Base-by-base conservation (phyloP, 1,140 invertebrate genomes). In the Drosophila punjabiensis region DNA sequence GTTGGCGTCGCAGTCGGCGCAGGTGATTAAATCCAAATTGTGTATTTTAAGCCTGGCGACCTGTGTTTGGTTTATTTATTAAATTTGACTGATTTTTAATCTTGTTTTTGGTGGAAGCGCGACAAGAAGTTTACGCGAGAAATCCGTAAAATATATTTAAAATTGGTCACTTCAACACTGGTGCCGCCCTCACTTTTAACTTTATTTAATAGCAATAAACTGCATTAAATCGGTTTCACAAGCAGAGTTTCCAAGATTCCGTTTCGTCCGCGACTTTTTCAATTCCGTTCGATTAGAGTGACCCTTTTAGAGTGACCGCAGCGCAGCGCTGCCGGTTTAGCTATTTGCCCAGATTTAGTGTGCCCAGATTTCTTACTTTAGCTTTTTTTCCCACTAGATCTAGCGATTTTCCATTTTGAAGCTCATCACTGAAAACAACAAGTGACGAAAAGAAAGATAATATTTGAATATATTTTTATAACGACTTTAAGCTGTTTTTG, bases 1-100 rank as follows among this genome's bases (percentile, higher is more conserved):
- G 68, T 52, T 37, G 45, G 67, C 67, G 67, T 65, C 55, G 18
- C 33, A 56, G 53, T 56, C 32, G 16, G 35, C 58, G 58, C 39
- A 47, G 59, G 39, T 30, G 39, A 30, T 48, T 30, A 47, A 32
- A 37, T 58, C 3, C n/a, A 33, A 47, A 63, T 28, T 30, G 35
- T 28, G 37, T 67, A n/a, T 47, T 48, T 59, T 30, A 58, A 56
- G 55, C 9, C 20, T 58, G n/a, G 35, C 35, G 55, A 58, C 55
- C 55, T 11, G 55, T 39, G 4, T 11, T 37, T 37, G 8, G 53
- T 28, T 39, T 20, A 56, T 39, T 58, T 56, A 11, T 24, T n/a
- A 1, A 56, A 37, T 7, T 55, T 58, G 3, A 28, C 3, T n/a
- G 14, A 5, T 8, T n/a, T 67, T 35, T 9, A 24, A 67, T 43